Percentiles rank a stretch among this genome's conserved stretches.
Evolutionary conservation across 35 echinoderm and acorn worm genomes (phyloP).

Genomic region (Chiridota heheva): DNA sequence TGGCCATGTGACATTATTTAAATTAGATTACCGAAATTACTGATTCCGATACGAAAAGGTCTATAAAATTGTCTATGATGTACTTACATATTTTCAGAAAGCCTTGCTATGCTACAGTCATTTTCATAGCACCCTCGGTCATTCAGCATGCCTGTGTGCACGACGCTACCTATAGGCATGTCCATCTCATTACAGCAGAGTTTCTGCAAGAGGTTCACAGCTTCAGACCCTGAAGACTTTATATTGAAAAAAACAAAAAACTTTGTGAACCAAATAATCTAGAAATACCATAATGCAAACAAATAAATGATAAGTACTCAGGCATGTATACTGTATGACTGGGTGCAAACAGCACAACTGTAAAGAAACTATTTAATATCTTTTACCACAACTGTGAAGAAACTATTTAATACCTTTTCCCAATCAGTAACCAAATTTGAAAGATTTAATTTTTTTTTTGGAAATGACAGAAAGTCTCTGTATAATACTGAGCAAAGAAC

Average conservation of each 20-base stretch:
- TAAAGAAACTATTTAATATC: not conserved
- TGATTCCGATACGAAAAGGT: too few relatives aligned
- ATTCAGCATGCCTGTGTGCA: slow-evolving; percentile 89
- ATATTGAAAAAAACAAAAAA: slow-evolving; percentile 30
- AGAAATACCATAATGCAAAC: not conserved
- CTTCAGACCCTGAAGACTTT: slow-evolving; percentile 66
- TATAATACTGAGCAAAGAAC: too few relatives aligned
- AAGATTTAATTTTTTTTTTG: too few relatives aligned
- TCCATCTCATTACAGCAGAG: slow-evolving; percentile 90
- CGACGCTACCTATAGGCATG: slow-evolving; percentile 71
- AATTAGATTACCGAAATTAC: too few relatives aligned
- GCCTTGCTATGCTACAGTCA: slow-evolving; percentile 81
- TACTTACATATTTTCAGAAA: slow-evolving; percentile 70
- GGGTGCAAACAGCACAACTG: not conserved
- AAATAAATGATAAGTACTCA: not conserved
- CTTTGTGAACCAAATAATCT: not conserved
- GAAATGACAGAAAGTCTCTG: too few relatives aligned
- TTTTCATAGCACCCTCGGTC: slow-evolving; percentile 77
- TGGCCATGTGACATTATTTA: too few relatives aligned
- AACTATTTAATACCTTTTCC: too few relatives aligned
- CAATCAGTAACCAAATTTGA: too few relatives aligned
- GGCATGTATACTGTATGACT: not conserved
- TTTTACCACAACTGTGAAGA: not conserved
- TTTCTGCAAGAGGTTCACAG: slow-evolving; percentile 62
- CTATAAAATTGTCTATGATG: too few relatives aligned